These are phyloP conservation scores for Polylopha cassiicola DNA, from an alignment of 2,888 invertebrate genomes.

Conservation along the genomic window DNA sequence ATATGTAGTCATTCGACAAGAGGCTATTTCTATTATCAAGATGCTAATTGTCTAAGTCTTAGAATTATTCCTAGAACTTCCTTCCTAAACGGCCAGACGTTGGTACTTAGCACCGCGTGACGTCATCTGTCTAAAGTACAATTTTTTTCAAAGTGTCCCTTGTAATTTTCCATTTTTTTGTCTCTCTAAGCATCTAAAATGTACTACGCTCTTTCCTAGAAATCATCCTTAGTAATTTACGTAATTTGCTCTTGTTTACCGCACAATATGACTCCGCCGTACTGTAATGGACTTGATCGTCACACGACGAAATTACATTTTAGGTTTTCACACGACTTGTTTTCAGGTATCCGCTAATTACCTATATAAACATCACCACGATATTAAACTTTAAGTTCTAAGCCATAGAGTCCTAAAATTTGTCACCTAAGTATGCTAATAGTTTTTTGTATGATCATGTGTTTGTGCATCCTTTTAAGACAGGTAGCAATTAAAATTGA, in stretches of 20 bases:
- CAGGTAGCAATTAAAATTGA: conserved; percentile 25
- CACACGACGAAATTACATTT: conserved; percentile 3
- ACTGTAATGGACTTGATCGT: conserved; percentile 10
- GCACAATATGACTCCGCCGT: conserved; percentile 7
- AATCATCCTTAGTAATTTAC: conserved; percentile 8
- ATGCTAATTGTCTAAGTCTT: too few relatives aligned
- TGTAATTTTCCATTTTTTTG: conserved; percentile 10
- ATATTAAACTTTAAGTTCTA: conserved; percentile 1
- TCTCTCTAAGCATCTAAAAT: conserved; percentile 2
- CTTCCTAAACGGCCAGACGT: too few relatives aligned
- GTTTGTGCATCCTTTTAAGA: conserved; percentile 23
- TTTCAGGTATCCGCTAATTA: conserved; percentile 15
- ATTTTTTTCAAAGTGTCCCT: conserved; percentile 9
- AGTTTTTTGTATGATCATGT: conserved; percentile 5
- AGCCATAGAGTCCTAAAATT: conserved; percentile 1
- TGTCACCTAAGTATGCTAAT: conserved; percentile 11
- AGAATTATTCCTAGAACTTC: too few relatives aligned
- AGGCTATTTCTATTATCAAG: too few relatives aligned
- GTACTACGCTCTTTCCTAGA: conserved; percentile 5
- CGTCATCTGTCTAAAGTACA: too few relatives aligned
- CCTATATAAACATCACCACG: neutral
- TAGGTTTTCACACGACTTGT: conserved; percentile 9
- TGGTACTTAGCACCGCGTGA: too few relatives aligned
- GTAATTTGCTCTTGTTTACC: conserved; percentile 14
- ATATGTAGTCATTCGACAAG: too few relatives aligned